Conservation (phyloP, 2,113 vertebrate genomes). For the Corythaeola cristata region DNA sequence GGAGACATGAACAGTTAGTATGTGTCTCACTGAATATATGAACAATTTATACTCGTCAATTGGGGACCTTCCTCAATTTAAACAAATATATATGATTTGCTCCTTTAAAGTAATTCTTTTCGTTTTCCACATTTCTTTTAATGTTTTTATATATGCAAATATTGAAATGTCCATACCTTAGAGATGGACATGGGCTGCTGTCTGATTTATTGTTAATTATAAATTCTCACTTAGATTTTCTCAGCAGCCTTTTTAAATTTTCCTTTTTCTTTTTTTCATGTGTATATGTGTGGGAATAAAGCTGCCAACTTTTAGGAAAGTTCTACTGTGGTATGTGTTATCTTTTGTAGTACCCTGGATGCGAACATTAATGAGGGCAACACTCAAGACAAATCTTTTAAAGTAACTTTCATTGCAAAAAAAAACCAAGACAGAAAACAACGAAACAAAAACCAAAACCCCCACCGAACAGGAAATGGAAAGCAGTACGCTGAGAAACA, state of each 20-base stretch:
- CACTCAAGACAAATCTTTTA: not conserved
- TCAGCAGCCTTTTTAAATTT: not conserved
- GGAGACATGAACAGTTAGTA: not conserved
- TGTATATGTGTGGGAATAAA: not conserved
- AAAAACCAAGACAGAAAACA: not conserved
- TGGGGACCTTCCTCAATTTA: not conserved
- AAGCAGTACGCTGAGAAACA: not conserved
- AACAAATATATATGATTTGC: not conserved
- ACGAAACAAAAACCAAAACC: not conserved
- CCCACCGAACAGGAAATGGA: not conserved
- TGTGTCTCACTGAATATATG: not conserved
- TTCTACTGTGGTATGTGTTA: not conserved
- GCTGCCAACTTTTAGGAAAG: not conserved
- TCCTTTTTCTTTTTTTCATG: accelerated
- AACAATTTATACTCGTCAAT: not conserved
- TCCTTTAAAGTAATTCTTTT: not conserved
- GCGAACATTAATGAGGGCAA: not conserved
- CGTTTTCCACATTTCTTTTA: not conserved
- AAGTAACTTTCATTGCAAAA: not conserved
- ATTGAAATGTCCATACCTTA: not conserved
- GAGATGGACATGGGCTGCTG: not conserved
- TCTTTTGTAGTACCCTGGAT: not conserved
- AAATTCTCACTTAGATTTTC: not conserved
- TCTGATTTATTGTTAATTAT: not conserved
- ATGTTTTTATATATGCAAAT: not conserved